Conservation (phyloP, 2,113 vertebrate genomes). For the Microcebus lehilahytsara region DNA sequence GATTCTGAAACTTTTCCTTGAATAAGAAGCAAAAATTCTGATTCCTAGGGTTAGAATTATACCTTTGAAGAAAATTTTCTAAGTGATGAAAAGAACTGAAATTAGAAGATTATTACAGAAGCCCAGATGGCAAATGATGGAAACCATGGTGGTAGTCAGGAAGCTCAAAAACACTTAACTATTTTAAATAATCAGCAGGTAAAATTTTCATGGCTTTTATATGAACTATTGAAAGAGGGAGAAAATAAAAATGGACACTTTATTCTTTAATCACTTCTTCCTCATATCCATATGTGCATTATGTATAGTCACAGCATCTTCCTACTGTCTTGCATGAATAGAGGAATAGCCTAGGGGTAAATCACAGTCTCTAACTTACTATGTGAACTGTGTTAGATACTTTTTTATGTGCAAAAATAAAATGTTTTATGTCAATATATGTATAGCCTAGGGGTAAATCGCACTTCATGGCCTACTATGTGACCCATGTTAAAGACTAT, state of each 20-base stretch:
- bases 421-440: background rate
- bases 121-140: background rate
- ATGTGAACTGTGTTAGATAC: background rate
- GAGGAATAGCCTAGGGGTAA: background rate
- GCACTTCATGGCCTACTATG: background rate
- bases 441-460: background rate
- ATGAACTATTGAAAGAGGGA: background rate
- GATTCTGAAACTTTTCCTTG: background rate
- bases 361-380: background rate
- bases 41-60: background rate
- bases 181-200: background rate
- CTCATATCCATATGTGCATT: background rate
- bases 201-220: background rate
- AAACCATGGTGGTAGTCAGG: background rate
- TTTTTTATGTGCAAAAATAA: background rate
- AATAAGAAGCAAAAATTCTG: background rate
- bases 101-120: background rate
- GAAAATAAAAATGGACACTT: background rate
- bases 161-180: background rate
- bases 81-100: background rate
- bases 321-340: background rate
- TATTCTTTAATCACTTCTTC: background rate
- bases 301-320: background rate
- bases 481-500: background rate
- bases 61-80: background rate